Evolutionary conservation across 2,113 vertebrate genomes (phyloP).

Genomic region (Merops nubicus): DNA sequence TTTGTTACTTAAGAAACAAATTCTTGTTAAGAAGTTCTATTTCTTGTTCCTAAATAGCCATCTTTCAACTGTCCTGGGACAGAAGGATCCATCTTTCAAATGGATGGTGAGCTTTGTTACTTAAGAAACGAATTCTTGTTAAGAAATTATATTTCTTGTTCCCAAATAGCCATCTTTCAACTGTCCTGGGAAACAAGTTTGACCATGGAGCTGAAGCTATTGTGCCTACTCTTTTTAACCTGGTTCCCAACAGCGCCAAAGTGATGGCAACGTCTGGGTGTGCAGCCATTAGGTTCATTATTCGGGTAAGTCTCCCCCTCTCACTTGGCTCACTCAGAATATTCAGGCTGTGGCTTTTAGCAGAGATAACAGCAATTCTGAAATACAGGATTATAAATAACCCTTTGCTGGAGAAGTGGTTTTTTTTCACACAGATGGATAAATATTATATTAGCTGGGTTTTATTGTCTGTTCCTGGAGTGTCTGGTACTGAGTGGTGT

Average conservation of each 20-base stretch:
- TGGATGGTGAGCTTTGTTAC: background rate
- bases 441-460: background rate
- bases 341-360: background rate
- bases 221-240: constrained; percentile 95
- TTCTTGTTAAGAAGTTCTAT: background rate
- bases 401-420: background rate
- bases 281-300: constrained; percentile 93
- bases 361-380: background rate
- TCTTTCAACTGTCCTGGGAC: constrained; percentile 89
- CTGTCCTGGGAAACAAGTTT: constrained; percentile 93
- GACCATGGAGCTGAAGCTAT: constrained; percentile 97
- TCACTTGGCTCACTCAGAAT: background rate
- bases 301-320: constrained; percentile 81
- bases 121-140: background rate
- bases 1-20: background rate
- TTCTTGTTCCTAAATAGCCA: constrained; percentile 76
- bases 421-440: background rate
- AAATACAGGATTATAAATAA: background rate
- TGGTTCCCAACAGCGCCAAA: constrained; percentile 97
- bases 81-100: background rate
- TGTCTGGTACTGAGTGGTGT: background rate
- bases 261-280: constrained; percentile 95
- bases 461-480: background rate
- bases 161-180: constrained; percentile 86
- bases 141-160: background rate